Evolutionary conservation across 2,888 invertebrate genomes (phyloP).

Genomic region (Thecocarcelia acutangulata): DNA sequence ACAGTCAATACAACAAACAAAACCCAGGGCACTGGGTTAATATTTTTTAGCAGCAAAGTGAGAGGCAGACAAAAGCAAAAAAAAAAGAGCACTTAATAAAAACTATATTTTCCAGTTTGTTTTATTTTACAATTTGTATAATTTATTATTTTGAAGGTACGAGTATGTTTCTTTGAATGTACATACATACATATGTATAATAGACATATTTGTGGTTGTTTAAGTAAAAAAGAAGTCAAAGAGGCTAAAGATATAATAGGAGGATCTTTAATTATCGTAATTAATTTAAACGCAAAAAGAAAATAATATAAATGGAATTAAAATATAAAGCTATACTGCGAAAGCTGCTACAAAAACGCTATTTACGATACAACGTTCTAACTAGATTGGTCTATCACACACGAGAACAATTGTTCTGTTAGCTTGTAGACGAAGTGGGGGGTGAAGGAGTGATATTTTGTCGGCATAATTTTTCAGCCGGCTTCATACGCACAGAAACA

Average conservation of each 20-base stretch:
- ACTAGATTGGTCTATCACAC: too few species aligned
- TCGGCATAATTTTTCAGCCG: too few species aligned
- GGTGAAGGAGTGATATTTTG: too few species aligned
- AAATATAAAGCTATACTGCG: too few species aligned
- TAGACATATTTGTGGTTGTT: not conserved
- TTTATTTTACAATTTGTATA: constrained; percentile 14
- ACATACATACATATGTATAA: not conserved
- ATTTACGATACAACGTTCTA: too few species aligned
- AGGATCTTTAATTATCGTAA: not conserved
- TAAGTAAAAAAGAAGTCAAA: not conserved
- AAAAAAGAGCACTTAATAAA: not conserved
- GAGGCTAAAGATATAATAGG: constrained; percentile 15
- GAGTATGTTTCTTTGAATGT: not conserved
- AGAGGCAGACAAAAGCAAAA: constrained; percentile 1
- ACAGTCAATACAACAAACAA: constrained; percentile 68
- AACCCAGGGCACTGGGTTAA: constrained; percentile 69
- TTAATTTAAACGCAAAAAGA: not conserved
- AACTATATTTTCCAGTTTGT: constrained; percentile 14
- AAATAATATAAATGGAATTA: too few species aligned
- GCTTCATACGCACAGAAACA: too few species aligned
- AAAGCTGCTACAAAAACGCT: too few species aligned
- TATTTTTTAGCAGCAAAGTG: constrained; percentile 24
- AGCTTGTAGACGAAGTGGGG: too few species aligned
- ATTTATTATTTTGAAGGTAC: constrained; percentile 44
- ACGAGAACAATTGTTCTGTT: too few species aligned